A percentile compares a stretch with the other conserved stretches of the same genome.
Conservation (phyloP, 2,113 vertebrate species). For the Daphoenositta chrysoptera region DNA sequence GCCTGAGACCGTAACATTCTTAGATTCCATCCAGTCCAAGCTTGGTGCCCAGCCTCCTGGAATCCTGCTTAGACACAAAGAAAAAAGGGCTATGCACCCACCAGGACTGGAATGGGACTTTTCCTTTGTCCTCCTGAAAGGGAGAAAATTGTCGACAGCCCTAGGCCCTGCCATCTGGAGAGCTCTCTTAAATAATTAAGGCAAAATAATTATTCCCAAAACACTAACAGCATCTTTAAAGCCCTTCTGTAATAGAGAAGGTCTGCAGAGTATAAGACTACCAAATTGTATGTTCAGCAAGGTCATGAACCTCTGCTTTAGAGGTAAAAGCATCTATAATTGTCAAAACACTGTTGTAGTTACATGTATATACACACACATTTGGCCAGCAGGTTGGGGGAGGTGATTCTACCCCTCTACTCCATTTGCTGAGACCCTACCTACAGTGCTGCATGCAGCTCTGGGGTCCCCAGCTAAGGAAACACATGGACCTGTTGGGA, state of each 20-base stretch:
- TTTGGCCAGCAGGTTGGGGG: not conserved
- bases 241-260: not conserved
- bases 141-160: not conserved
- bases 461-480: not conserved
- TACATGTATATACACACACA: accelerated
- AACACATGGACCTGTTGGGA: not conserved
- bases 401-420: not conserved
- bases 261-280: not conserved
- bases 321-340: not conserved
- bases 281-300: accelerated
- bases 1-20: not conserved
- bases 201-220: not conserved
- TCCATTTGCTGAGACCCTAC: not conserved
- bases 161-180: not conserved
- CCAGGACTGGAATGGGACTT: not conserved
- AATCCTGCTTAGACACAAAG: not conserved
- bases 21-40: not conserved
- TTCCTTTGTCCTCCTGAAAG: not conserved
- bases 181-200: not conserved
- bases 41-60: not conserved
- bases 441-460: not conserved
- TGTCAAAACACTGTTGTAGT: not conserved
- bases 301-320: not conserved
- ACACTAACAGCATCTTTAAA: not conserved
- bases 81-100: not conserved